Conservation (phyloP, 2,797 vertebrate species). For the Cuculus canorus region DNA sequence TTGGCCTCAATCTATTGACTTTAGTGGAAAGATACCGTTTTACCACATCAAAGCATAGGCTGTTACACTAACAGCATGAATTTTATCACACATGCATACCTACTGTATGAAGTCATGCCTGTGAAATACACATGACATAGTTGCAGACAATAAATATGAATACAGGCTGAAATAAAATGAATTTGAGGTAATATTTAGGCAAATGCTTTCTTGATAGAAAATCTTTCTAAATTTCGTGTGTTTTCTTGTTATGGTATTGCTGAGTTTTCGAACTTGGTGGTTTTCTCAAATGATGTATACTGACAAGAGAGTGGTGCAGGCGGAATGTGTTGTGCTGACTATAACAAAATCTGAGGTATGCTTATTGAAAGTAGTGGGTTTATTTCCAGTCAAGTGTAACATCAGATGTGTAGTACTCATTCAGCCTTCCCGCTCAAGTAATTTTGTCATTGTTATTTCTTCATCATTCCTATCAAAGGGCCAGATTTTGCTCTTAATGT, state of each 20-base stretch:
- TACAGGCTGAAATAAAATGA: not conserved
- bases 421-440: conserved; percentile 32
- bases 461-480: conserved; percentile 8
- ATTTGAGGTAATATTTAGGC: not conserved
- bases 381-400: conserved; percentile 45
- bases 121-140: not conserved
- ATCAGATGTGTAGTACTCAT: conserved; percentile 5
- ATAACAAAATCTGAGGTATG: not conserved
- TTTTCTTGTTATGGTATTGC: not conserved
- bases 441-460: conserved; percentile 47
- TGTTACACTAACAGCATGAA: not conserved
- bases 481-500: not conserved
- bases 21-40: not conserved
- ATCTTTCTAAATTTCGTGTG: not conserved
- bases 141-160: not conserved
- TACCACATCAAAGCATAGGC: not conserved
- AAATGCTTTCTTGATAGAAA: not conserved
- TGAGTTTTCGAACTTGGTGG: not conserved
- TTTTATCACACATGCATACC: not conserved
- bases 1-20: not conserved
- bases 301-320: not conserved
- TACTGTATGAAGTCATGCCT: not conserved
- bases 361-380: not conserved
- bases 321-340: not conserved
- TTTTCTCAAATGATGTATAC: not conserved